A percentile compares a stretch with the other conserved stretches of the same genome.
phyloP scores from a whole-genome alignment of 1,140 invertebrate genomes.

The Neoseiulus cucumeris region DNA sequence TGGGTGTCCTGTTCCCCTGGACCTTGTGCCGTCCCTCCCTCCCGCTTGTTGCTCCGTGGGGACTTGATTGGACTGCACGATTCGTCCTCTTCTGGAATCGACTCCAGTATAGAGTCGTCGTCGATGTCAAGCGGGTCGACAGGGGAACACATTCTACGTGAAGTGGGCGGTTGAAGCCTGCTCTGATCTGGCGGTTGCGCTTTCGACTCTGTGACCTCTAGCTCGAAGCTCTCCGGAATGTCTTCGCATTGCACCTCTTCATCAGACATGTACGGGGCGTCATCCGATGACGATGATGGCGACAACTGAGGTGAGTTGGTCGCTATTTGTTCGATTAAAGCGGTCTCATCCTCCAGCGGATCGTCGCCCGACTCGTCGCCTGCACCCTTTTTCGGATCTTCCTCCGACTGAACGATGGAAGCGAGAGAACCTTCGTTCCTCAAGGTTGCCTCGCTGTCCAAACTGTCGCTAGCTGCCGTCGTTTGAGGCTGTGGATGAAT shows the following conservation, averaged over 20 bases:
- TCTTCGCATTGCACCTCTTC: slow-evolving; percentile 10
- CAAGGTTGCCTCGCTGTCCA: no score
- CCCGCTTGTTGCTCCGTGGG: not conserved
- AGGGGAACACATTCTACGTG: not conserved
- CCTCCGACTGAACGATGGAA: no score
- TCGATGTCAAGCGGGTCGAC: not conserved
- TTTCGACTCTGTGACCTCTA: not conserved
- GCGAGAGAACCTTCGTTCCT: no score
- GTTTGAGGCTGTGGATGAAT: no score
- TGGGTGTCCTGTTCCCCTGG: not conserved
- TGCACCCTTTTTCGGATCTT: no score
- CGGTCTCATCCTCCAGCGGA: no score
- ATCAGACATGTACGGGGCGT: slow-evolving; percentile 2
- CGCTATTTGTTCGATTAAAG: no score
- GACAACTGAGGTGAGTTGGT: not conserved
- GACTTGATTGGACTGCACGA: slow-evolving; percentile 8
- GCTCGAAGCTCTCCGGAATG: slow-evolving; percentile 7
- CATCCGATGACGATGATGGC: slow-evolving; percentile 7
- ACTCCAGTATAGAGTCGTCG: not conserved
- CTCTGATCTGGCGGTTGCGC: not conserved
- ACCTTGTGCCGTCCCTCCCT: not conserved
- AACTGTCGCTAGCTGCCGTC: no score
- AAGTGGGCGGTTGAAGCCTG: not conserved
- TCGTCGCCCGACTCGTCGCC: no score
- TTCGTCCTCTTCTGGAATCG: slow-evolving; percentile 9